Evolutionary conservation across 1,140 invertebrate genomes (phyloP).

Genomic region (Scaptomyza graminum): DNA sequence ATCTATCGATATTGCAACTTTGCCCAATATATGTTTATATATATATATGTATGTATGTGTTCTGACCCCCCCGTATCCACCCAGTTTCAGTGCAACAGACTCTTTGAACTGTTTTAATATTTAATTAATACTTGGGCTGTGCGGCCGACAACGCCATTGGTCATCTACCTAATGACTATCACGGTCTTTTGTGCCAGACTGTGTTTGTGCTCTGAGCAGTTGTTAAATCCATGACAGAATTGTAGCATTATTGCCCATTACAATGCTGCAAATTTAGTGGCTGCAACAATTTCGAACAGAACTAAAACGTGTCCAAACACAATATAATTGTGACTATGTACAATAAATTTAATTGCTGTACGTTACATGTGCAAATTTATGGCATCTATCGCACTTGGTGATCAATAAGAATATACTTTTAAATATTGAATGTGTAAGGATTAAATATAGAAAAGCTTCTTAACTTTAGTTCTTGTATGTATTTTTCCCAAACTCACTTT

Average conservation of each 20-base stretch:
- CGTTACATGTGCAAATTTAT: not conserved
- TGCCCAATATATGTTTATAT: too few species aligned
- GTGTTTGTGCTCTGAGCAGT: not conserved
- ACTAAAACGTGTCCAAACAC: not conserved
- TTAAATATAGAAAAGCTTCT: too few species aligned
- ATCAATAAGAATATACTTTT: too few species aligned
- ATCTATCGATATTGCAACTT: slow-evolving; percentile 14
- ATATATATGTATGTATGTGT: not conserved
- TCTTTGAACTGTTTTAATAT: slow-evolving; percentile 38
- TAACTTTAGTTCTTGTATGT: too few species aligned
- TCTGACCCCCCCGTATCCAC: not conserved
- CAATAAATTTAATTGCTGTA: not conserved
- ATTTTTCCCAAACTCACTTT: too few species aligned
- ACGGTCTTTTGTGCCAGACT: not conserved
- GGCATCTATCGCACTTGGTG: too few species aligned
- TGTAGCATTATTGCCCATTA: not conserved
- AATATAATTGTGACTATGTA: not conserved
- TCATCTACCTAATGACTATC: slow-evolving; percentile 40
- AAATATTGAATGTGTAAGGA: too few species aligned
- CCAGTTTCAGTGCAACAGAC: slow-evolving; percentile 5
- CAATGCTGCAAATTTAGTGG: not conserved
- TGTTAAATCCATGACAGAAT: not conserved
- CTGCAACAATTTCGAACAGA: not conserved
- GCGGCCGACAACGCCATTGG: slow-evolving; percentile 5
- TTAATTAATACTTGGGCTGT: slow-evolving; percentile 52